A percentile compares a stretch with the other conserved stretches of the same genome.
Evolutionary conservation across 1,140 invertebrate genomes (phyloP).

Genomic region (Helicoverpa armigera): DNA sequence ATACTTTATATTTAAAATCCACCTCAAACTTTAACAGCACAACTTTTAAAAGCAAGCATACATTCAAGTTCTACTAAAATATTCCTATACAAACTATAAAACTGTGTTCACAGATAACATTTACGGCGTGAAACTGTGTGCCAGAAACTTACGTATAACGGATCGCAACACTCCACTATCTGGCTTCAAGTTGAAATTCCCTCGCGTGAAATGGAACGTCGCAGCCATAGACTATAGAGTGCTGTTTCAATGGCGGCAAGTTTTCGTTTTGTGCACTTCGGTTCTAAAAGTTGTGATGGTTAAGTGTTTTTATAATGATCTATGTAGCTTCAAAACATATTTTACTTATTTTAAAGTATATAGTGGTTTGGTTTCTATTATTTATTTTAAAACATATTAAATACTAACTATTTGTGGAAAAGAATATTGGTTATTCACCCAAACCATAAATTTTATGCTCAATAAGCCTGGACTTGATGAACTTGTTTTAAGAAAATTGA

Average conservation of each 20-base stretch:
- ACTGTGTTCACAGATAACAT: constrained; percentile 13
- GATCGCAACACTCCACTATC: constrained; percentile 33
- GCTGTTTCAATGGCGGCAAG: constrained; percentile 27
- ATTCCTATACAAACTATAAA: constrained; percentile 20
- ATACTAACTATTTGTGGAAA: too few relatives aligned
- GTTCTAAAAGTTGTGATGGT: background rate
- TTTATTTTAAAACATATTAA: too few relatives aligned
- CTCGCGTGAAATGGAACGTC: constrained; percentile 18
- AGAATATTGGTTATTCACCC: too few relatives aligned
- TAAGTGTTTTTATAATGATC: background rate
- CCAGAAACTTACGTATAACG: constrained; percentile 33
- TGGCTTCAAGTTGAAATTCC: constrained; percentile 33
- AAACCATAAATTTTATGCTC: too few relatives aligned
- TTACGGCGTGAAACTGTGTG: constrained; percentile 9
- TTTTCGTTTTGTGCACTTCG: constrained; percentile 20
- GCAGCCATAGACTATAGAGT: constrained; percentile 29
- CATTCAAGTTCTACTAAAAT: constrained; percentile 11
- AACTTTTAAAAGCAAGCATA: background rate
- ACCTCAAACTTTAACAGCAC: background rate
- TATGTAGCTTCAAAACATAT: too few relatives aligned
- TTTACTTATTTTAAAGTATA: too few relatives aligned
- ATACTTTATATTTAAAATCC: background rate
- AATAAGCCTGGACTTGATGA: too few relatives aligned
- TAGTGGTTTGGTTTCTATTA: too few relatives aligned
- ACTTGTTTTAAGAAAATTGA: too few relatives aligned